A percentile compares a stretch with the other conserved stretches of the same genome.
Evolutionary conservation across 37 sponge, comb jelly and placozoan genomes (phyloP).

Genomic region (Crambe crambe): DNA sequence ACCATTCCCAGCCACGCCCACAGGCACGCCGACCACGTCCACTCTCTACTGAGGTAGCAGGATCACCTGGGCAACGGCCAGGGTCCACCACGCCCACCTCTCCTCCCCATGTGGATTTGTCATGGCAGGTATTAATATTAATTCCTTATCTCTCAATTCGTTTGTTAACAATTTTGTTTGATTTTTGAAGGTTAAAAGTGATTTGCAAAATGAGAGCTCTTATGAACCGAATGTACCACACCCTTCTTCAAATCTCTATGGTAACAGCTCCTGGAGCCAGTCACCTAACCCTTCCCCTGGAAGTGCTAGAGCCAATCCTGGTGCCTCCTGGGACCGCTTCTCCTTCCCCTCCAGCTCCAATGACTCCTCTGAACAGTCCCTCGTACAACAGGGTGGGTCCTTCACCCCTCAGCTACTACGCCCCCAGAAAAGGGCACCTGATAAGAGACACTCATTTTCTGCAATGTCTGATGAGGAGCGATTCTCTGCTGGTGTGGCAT

Average conservation of each 20-base stretch:
- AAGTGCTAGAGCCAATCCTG: neutral
- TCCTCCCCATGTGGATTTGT: slow-evolving; percentile 1
- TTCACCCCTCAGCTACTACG: neutral
- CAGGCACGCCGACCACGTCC: neutral
- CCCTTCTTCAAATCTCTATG: neutral
- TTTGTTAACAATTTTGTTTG: no score
- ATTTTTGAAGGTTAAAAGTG: neutral
- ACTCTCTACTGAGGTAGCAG: neutral
- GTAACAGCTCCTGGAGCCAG: neutral
- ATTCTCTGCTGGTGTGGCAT: slow-evolving; percentile 1
- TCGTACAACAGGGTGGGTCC: neutral
- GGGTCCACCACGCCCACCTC: neutral
- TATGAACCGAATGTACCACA: neutral
- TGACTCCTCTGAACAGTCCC: neutral
- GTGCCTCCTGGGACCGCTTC: neutral
- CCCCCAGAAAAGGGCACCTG: neutral
- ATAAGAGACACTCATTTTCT: neutral
- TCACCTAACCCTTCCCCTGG: neutral
- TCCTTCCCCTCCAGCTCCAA: neutral
- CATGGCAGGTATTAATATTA: slow-evolving; percentile 13
- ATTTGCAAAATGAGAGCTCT: neutral
- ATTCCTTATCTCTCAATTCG: neutral
- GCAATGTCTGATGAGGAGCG: neutral
- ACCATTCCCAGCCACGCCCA: neutral
- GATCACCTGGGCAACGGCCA: neutral